Percentiles rank a stretch among this genome's conserved stretches.
Evolutionary conservation across 2,888 invertebrate genomes (phyloP).

Genomic region (Dolomedes plantarius): DNA sequence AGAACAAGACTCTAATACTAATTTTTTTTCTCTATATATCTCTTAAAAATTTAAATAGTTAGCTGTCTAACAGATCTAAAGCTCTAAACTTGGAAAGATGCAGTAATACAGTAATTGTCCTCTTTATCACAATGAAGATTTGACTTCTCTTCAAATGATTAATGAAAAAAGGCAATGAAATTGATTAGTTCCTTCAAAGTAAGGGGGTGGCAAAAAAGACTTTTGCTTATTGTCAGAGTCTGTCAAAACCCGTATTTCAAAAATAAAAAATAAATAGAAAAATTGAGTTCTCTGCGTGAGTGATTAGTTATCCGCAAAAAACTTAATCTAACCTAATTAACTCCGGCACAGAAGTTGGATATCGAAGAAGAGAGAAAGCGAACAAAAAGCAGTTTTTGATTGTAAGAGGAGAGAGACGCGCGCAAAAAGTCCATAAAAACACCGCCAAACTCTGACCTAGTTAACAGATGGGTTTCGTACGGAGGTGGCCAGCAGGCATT

Average conservation of each 20-base stretch:
- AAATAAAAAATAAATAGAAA: slow-evolving; percentile 14
- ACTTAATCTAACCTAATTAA: too few relatives aligned
- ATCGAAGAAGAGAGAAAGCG: too few relatives aligned
- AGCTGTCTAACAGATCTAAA: slow-evolving; percentile 44
- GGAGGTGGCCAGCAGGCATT: slow-evolving; percentile 5
- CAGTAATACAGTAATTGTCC: background rate
- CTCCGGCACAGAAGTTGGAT: background rate
- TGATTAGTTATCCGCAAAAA: background rate
- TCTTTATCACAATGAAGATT: slow-evolving; percentile 41
- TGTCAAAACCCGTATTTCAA: slow-evolving; percentile 25
- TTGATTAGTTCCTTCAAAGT: background rate
- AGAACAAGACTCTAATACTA: slow-evolving; percentile 24
- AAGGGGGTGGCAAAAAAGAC: background rate
- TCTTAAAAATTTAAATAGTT: slow-evolving; percentile 19
- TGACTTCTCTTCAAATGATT: background rate
- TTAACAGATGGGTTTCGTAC: background rate
- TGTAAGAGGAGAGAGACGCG: background rate
- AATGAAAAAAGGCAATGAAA: slow-evolving; percentile 10
- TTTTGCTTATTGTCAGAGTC: background rate
- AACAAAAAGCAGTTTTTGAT: slow-evolving; percentile 22
- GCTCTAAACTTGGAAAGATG: slow-evolving; percentile 28
- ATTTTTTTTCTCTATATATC: slow-evolving; percentile 16
- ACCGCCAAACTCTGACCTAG: background rate
- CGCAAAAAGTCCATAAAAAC: background rate
- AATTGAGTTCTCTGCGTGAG: background rate